These are phyloP conservation scores for Apocrypta bakeri DNA, from an alignment of 1,140 invertebrate genomes.

Conservation along the genomic window DNA sequence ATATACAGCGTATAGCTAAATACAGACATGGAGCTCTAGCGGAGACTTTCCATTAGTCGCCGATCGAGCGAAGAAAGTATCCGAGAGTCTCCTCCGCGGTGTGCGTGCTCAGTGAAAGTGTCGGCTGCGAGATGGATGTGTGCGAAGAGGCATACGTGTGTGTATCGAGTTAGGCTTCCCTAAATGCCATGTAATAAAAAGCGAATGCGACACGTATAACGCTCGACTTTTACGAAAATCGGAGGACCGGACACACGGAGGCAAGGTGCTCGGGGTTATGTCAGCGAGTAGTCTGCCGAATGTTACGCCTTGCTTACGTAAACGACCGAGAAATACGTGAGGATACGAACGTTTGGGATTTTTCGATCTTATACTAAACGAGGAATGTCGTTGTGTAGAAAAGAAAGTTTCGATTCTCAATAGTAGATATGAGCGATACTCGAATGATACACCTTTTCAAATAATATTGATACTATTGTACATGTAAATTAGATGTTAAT, in stretches of 20 bases:
- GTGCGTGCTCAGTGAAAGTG: constrained; percentile 24
- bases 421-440: not conserved
- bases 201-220: too few species aligned
- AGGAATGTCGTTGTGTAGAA: not conserved
- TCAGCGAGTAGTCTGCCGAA: not conserved
- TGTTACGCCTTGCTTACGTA: not conserved
- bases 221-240: not conserved
- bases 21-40: not conserved
- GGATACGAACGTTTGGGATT: not conserved
- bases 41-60: constrained; percentile 68
- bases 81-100: constrained; percentile 55
- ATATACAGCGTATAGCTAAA: constrained; percentile 17
- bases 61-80: constrained; percentile 73
- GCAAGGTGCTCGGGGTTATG: not conserved
- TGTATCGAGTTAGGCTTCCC: not conserved
- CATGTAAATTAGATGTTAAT: too few species aligned
- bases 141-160: not conserved
- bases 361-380: not conserved
- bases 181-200: not conserved
- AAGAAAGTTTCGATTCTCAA: constrained; percentile 9
- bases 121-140: not conserved
- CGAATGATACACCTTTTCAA: too few species aligned
- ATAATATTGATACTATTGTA: too few species aligned
- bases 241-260: not conserved
- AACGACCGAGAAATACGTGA: not conserved